Conservation (phyloP, 64 coral and sea anemone species). For the Pocillopora damicornis region DNA sequence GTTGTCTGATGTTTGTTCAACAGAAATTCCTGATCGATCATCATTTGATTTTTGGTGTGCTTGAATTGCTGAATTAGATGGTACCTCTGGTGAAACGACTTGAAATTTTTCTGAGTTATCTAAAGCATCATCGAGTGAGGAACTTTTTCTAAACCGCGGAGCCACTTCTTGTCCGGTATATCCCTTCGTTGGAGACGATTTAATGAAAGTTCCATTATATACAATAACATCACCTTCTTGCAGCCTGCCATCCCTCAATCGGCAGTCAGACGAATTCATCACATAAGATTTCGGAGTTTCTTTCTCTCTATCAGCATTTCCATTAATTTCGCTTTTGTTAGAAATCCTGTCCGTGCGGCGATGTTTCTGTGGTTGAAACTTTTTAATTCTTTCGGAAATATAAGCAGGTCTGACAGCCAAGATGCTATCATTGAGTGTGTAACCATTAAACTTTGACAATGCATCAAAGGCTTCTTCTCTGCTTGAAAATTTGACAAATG, state of each 20-base stretch:
- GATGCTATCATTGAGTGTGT: neutral
- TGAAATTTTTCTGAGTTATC: neutral
- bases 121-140: neutral
- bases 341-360: neutral
- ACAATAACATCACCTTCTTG: conserved; percentile 1
- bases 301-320: neutral
- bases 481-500: conserved; percentile 37
- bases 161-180: neutral
- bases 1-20: neutral
- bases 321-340: neutral
- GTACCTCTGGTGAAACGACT: neutral
- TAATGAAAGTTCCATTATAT: neutral
- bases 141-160: conserved; percentile 17
- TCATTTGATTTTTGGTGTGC: neutral
- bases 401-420: conserved; percentile 36
- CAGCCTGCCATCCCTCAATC: conserved; percentile 12
- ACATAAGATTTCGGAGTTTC: neutral
- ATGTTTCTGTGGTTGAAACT: neutral
- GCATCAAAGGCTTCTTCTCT: conserved; percentile 27
- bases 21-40: neutral
- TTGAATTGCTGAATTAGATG: neutral
- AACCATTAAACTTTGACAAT: conserved; percentile 15
- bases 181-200: neutral
- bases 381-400: neutral
- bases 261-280: conserved; percentile 24